Percentiles rank a stretch among this genome's conserved stretches.
phyloP scores from a whole-genome alignment of 2,888 invertebrate genomes.

The Thyatira batis region DNA sequence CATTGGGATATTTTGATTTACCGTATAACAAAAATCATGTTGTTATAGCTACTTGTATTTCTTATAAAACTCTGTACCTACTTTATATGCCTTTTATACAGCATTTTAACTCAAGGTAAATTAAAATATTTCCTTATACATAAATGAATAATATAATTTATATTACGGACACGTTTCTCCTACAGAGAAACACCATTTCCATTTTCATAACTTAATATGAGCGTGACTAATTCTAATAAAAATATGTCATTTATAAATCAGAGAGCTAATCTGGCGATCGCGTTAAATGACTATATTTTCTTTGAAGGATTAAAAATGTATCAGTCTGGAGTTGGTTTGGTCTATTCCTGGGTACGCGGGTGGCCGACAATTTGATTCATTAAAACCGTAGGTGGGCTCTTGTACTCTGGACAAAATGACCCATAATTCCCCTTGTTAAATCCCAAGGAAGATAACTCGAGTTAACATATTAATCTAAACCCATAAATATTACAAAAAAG shows the following conservation, averaged over 20 bases:
- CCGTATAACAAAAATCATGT: too few relatives aligned
- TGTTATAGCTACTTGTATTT: too few relatives aligned
- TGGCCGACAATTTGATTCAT: slow-evolving; percentile 72
- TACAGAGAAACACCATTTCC: slow-evolving; percentile 30
- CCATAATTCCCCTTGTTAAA: slow-evolving; percentile 75
- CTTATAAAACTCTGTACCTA: too few relatives aligned
- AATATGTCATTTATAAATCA: slow-evolving; percentile 47
- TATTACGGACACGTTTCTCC: slow-evolving; percentile 27
- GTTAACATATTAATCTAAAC: slow-evolving; percentile 69
- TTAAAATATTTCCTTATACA: background rate
- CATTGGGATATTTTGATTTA: too few relatives aligned
- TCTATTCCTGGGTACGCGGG: slow-evolving; percentile 57
- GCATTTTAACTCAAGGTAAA: slow-evolving; percentile 15
- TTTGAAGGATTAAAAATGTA: slow-evolving; percentile 53
- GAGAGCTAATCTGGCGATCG: slow-evolving; percentile 32
- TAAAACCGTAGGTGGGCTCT: slow-evolving; percentile 70
- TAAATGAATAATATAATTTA: slow-evolving; percentile 23
- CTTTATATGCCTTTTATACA: too few relatives aligned
- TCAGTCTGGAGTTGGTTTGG: slow-evolving; percentile 43
- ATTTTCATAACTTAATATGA: slow-evolving; percentile 39
- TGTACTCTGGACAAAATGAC: slow-evolving; percentile 67
- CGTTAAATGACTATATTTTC: slow-evolving; percentile 43
- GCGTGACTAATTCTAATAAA: slow-evolving; percentile 56
- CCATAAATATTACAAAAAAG: slow-evolving; percentile 55
- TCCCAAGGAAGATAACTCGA: slow-evolving; percentile 54